Conservation (phyloP, 1,140 invertebrate species). For the Drosophila subobscura region DNA sequence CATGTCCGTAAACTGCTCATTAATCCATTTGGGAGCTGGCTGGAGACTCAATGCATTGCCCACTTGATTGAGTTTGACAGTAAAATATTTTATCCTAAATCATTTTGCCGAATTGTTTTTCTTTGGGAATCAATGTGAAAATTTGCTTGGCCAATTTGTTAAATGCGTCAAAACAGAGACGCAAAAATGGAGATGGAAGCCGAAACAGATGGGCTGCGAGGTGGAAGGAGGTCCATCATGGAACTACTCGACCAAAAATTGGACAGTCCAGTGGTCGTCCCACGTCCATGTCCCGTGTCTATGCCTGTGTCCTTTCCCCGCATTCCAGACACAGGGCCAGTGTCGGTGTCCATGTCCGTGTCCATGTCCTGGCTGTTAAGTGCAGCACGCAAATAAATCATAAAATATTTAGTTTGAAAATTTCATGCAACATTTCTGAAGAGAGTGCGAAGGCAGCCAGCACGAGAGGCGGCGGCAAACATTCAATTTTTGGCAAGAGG, state of each 20-base stretch:
- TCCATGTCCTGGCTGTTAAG: conserved; percentile 49
- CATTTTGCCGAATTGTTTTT: conserved; percentile 32
- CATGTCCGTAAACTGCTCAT: conserved; percentile 42
- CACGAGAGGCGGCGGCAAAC: conserved; percentile 21
- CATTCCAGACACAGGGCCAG: no score
- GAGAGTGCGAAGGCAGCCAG: not conserved
- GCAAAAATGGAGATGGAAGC: not conserved
- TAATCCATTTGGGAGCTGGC: conserved; percentile 19
- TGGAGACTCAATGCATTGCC: conserved; percentile 26
- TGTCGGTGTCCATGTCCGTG: conserved; percentile 12
- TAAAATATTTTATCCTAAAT: conserved; percentile 61
- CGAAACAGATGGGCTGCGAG: not conserved
- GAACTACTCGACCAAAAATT: conserved; percentile 25
- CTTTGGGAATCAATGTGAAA: conserved; percentile 49
- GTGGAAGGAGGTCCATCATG: no score
- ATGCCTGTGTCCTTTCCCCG: not conserved
- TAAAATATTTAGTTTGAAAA: conserved; percentile 60
- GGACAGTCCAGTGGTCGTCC: conserved; percentile 30
- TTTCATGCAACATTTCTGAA: conserved; percentile 41
- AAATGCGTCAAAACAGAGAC: conserved; percentile 40
- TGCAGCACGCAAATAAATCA: conserved; percentile 63
- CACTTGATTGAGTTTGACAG: conserved; percentile 63
- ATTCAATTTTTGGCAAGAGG: conserved; percentile 15
- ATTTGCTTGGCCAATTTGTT: conserved; percentile 64
- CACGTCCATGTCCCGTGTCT: conserved; percentile 1